Conservation (phyloP, 2,888 invertebrate genomes). For the Sesia bembeciformis region DNA sequence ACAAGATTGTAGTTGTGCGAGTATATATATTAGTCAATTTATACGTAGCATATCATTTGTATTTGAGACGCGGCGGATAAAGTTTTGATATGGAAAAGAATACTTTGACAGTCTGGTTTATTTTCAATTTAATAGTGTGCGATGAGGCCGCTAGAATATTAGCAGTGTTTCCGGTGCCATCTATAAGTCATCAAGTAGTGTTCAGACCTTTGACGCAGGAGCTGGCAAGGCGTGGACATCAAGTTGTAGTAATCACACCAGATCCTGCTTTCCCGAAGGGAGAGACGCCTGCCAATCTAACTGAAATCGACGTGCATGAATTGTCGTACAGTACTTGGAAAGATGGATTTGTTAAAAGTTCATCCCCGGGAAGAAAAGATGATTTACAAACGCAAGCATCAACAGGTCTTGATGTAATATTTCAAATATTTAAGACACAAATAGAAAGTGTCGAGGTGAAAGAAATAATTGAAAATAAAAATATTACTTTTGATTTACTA, state of each 20-base stretch:
- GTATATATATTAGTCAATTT: no score
- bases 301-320: conserved; percentile 39
- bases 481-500: conserved; percentile 28
- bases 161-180: conserved; percentile 40
- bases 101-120: no score
- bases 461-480: conserved; percentile 16
- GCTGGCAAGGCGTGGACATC: conserved; percentile 52
- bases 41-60: no score
- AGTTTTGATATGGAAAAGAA: no score
- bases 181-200: conserved; percentile 59
- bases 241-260: conserved; percentile 49
- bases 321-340: conserved; percentile 20
- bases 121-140: background rate
- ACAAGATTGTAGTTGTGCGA: no score
- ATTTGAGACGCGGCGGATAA: no score
- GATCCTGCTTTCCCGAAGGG: conserved; percentile 37
- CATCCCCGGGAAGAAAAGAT: conserved; percentile 6
- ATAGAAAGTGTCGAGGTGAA: conserved; percentile 3
- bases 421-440: conserved; percentile 11
- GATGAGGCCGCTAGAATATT: conserved; percentile 33
- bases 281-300: conserved; percentile 33
- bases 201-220: conserved; percentile 43
- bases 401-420: conserved; percentile 4
- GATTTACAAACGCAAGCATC: conserved; percentile 11
- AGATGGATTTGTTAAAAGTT: background rate